Base-by-base conservation (phyloP, 92 coral and sea anemone genomes). In the Porites lobata region DNA sequence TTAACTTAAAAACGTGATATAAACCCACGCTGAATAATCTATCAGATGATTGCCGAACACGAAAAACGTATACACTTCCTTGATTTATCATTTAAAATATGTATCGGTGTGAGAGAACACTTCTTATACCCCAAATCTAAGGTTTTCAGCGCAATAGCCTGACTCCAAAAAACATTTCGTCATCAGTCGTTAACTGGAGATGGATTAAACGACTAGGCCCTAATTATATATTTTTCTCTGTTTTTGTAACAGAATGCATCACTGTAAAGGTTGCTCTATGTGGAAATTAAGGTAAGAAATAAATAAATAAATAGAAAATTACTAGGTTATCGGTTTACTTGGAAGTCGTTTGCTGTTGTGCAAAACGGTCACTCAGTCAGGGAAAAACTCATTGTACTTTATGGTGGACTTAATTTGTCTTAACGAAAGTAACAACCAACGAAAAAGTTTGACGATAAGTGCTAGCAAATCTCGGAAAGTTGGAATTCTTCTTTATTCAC, bases 261-360 rank as follows among this genome's bases (percentile, higher is more conserved):
- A 21, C 87, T 62, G 81, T 20, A 26, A 38, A 63, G 73, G 20
- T 11, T 50, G 6, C 54, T 61, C 21, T 84, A 43, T 13, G 47
- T 47, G 64, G 80, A 73, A 50, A 57, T 74, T 74, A 75, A 84
- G 87, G 87, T 84, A 63, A 84, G 87, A 22, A 50, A 71, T 6
- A 38, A 38, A 38, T 38, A 38, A 38, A 38, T 38, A 38, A 18
- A 38, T 57, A 70, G 47, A 18, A 9, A 77, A 8, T 22, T 32
- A 59, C 62, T 29, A 61, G 6, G 1, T 59, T 77, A 8, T 58
- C 2, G 66, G 66, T n/a, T n/a, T 7, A 62, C 18, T 62, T 62
- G n/a, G 15, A 56, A 54, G 18, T 5, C 20, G 66, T 15, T n/a
- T 62, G 17, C 6, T 29, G 58, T 26, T 59, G 3, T n/a, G 19